These are phyloP conservation scores for Eudemis profundana DNA, from an alignment of 2,888 invertebrate species.

Conservation along the genomic window DNA sequence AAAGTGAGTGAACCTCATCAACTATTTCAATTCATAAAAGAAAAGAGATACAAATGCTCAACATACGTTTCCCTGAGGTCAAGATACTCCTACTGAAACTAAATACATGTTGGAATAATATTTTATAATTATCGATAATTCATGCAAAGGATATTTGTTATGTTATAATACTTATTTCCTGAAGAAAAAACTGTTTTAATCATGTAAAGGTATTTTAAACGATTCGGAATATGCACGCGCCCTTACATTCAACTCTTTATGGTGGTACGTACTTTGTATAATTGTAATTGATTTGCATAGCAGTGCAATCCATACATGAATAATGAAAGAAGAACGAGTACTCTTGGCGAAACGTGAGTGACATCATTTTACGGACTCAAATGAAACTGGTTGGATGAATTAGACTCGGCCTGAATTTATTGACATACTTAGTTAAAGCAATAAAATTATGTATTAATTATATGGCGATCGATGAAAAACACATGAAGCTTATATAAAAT, in stretches of 20 bases:
- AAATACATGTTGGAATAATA: too few relatives aligned
- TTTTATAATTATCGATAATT: too few relatives aligned
- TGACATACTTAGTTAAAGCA: conserved; percentile 6
- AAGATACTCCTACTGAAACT: too few relatives aligned
- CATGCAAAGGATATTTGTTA: too few relatives aligned
- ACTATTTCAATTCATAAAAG: too few relatives aligned
- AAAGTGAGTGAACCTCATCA: too few relatives aligned
- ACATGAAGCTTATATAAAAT: too few relatives aligned
- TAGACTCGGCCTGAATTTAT: not conserved
- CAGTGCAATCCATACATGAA: conserved; percentile 36
- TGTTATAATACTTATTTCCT: too few relatives aligned
- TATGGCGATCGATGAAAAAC: not conserved
- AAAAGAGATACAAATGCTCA: too few relatives aligned
- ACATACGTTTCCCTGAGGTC: too few relatives aligned
- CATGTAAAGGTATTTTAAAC: not conserved
- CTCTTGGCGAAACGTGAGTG: conserved; percentile 33
- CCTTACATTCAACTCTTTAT: conserved; percentile 38
- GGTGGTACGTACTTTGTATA: conserved; percentile 40
- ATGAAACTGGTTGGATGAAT: conserved; percentile 21
- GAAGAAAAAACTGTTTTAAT: too few relatives aligned
- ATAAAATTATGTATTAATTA: not conserved
- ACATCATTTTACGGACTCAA: conserved; percentile 39
- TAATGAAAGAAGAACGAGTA: conserved; percentile 33
- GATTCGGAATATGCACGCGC: conserved; percentile 12
- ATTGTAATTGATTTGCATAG: conserved; percentile 45